A percentile compares a stretch with the other conserved stretches of the same genome.
phyloP scores from a whole-genome alignment of 2,888 invertebrate species.

The Limnephilus marmoratus region DNA sequence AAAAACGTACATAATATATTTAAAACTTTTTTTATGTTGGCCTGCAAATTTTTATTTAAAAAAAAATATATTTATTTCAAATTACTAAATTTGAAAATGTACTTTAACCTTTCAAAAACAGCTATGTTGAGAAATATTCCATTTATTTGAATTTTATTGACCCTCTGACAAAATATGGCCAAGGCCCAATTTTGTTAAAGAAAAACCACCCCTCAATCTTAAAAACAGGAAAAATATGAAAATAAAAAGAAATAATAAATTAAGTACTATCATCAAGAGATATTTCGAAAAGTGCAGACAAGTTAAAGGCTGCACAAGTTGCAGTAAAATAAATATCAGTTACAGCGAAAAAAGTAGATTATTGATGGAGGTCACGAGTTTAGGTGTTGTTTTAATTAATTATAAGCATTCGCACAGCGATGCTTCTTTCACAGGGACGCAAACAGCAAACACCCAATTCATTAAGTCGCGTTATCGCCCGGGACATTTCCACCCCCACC shows the following conservation, averaged over 20 bases:
- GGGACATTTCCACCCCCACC: constrained; percentile 43
- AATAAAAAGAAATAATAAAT: neutral
- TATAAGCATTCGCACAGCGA: constrained; percentile 38
- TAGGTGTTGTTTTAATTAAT: constrained; percentile 39
- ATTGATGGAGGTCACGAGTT: constrained; percentile 18
- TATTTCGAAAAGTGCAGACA: neutral
- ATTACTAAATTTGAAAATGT: no score
- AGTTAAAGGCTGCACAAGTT: neutral
- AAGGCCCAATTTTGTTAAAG: no score
- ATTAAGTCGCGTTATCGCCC: constrained; percentile 51
- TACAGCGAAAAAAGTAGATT: neutral
- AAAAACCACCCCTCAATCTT: no score
- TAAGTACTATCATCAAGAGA: neutral
- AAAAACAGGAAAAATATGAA: no score
- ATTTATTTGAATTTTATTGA: no score
- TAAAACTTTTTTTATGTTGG: no score
- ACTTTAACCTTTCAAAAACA: no score
- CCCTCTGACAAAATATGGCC: no score
- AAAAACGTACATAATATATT: no score
- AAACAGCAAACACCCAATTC: constrained; percentile 52
- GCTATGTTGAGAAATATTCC: no score
- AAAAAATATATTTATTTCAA: no score
- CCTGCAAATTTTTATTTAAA: no score
- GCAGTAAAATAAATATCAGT: neutral
- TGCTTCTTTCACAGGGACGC: constrained; percentile 45